Base-by-base conservation (phyloP, 2,888 invertebrate genomes). In the Corythucha ciliata region DNA sequence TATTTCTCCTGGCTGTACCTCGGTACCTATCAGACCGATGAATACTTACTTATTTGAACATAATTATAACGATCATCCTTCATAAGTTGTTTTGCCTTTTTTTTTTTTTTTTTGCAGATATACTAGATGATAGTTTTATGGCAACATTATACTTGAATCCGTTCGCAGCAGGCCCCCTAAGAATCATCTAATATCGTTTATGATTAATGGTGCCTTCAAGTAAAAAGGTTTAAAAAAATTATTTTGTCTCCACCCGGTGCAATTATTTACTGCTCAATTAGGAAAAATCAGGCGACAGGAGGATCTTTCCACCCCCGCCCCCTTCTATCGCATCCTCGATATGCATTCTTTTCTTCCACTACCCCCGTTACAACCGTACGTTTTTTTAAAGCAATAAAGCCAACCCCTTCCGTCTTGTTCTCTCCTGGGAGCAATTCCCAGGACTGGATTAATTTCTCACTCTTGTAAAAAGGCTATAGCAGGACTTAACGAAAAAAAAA, bases 221-320 rank as follows among this genome's bases (percentile, higher is more conserved):
- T 12, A 29, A 29, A 29, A 29, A 12, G 29, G 12, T 29, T 29
- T 12, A 29, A 29, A 29, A 29, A 29, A 10, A 29, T 12, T 29
- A 29, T 29, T 12, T 29, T 29, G 29, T 26, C 21, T 10, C 20
- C 18, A 25, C 37, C 44, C 45, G 51, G 32, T 37, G 39, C 34
- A 29, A 50, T 50, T 56, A 53, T 53, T 56, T 56, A 56, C 53
- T 53, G 55, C 55, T 53, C 55, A 56, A 56, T 56, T 56, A 56
- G 48, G n/a, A 53, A 48, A 49, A 56, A 56, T 56, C 55, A 56
- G 49, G 49, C 48, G 33, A 53, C 52, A 54, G 45, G 55, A 52
- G 51, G 52, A 55, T 55, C 54, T 51, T 45, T 41, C 37, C 51
- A 24, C 27, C n/a, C n/a, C n/a, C n/a, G n/a, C n/a, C n/a, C n/a